Conservation (phyloP, 1,140 invertebrate species). For the Daktulosphaira vitifoliae region DNA sequence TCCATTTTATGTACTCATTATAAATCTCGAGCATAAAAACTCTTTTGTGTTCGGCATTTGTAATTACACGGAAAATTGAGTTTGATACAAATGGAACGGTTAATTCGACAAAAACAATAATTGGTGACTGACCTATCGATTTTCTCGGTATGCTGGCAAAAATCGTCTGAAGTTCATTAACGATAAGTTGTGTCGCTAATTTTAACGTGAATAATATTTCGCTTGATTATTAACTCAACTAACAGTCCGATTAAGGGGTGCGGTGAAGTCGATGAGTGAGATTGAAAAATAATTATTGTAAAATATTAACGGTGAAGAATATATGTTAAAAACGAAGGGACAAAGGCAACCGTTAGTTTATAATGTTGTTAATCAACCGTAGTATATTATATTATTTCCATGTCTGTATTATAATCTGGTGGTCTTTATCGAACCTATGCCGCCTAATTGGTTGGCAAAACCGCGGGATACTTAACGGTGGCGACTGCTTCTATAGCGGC, state of each 20-base stretch:
- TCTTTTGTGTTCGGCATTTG: constrained; percentile 26
- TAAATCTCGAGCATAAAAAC: constrained; percentile 28
- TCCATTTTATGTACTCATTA: constrained; percentile 18
- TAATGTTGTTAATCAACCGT: constrained; percentile 19
- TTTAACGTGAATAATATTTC: too few relatives aligned
- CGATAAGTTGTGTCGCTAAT: too few relatives aligned
- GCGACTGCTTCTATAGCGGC: too few relatives aligned
- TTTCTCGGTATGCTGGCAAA: too few relatives aligned
- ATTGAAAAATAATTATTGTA: not conserved
- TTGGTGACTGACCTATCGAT: constrained; percentile 16
- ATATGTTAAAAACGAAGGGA: not conserved
- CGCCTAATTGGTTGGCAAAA: constrained; percentile 16
- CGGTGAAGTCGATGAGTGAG: too few relatives aligned
- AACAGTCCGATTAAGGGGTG: too few relatives aligned
- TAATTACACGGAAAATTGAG: constrained; percentile 25
- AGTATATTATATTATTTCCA: constrained; percentile 1
- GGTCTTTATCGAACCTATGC: too few relatives aligned
- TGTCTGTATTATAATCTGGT: not conserved
- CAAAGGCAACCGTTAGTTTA: not conserved
- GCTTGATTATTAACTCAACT: too few relatives aligned
- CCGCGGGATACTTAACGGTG: constrained; percentile 8
- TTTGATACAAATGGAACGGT: constrained; percentile 21
- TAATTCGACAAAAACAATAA: constrained; percentile 13
- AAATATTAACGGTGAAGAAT: not conserved
- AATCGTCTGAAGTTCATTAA: too few relatives aligned